Evolutionary conservation across 1,140 invertebrate genomes (phyloP).

Genomic region (Drosophila neocordata): DNA sequence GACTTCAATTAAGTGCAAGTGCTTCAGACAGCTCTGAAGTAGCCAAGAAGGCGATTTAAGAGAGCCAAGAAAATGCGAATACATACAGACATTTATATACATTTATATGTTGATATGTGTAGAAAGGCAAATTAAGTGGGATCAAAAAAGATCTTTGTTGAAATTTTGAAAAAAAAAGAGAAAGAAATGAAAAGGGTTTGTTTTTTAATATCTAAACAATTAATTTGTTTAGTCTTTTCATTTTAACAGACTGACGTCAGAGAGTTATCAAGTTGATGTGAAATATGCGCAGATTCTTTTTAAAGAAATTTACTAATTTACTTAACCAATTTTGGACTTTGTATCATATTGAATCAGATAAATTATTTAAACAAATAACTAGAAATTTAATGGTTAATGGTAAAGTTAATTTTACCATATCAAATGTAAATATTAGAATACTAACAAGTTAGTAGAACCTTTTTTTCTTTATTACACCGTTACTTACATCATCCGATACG

Average conservation of each 20-base stretch:
- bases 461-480: too few species aligned
- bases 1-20: slow-evolving; percentile 7
- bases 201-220: background rate
- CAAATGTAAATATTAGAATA: too few species aligned
- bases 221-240: background rate
- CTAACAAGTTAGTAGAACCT: too few species aligned
- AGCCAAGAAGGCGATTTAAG: background rate
- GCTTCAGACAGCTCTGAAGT: background rate
- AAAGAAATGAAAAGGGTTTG: background rate
- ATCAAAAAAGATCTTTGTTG: background rate
- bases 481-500: slow-evolving; percentile 78
- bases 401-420: background rate
- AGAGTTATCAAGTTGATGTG: background rate
- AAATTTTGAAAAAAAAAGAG: too few species aligned
- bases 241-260: background rate
- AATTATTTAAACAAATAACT: background rate
- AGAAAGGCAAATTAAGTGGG: too few species aligned
- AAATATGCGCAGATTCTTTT: background rate
- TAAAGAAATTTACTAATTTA: background rate
- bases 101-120: too few species aligned
- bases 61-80: background rate
- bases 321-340: background rate
- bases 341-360: background rate
- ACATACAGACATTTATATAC: background rate
- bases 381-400: too few species aligned